Conservation (phyloP, 2,888 invertebrate genomes). For the Mylabris sibirica region DNA sequence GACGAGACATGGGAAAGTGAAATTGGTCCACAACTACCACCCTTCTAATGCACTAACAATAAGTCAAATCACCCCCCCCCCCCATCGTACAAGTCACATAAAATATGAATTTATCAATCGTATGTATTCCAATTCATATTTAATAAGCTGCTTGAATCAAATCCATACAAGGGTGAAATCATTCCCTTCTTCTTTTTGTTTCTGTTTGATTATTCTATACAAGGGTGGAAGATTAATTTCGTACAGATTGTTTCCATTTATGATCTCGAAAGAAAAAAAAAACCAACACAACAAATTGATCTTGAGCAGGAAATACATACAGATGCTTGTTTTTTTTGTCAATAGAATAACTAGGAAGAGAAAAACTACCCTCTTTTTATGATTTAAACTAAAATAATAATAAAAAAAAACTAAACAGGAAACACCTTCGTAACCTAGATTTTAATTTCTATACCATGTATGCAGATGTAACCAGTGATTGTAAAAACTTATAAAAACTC, state of each 20-base stretch:
- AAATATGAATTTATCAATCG: constrained; percentile 55
- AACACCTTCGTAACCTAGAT: constrained; percentile 37
- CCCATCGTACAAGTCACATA: constrained; percentile 42
- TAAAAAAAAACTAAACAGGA: constrained; percentile 33
- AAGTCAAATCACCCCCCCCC: constrained; percentile 24
- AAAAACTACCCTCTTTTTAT: constrained; percentile 25
- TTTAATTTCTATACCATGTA: constrained; percentile 25
- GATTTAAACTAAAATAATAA: constrained; percentile 19
- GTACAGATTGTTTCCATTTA: constrained; percentile 1
- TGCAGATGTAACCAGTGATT: constrained; percentile 18
- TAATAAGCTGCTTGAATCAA: constrained; percentile 47
- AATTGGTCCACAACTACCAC: constrained; percentile 15
- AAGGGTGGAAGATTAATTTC: constrained; percentile 19
- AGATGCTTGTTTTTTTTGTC: constrained; percentile 36
- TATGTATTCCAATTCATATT: constrained; percentile 55
- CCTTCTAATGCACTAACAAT: constrained; percentile 15
- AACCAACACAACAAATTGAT: constrained; percentile 20
- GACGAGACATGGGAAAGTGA: background rate
- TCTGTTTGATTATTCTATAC: constrained; percentile 1
- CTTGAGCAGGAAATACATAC: constrained; percentile 37
- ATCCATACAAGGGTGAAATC: constrained; percentile 13
- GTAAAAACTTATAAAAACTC: constrained; percentile 14
- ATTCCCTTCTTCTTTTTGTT: background rate
- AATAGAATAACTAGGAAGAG: background rate
- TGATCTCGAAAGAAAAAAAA: too few species aligned